Evolutionary conservation across 2,888 invertebrate genomes (phyloP), one percentile per base, ranked within the genome.

Genomic region (Apotomis turbidana): DNA sequence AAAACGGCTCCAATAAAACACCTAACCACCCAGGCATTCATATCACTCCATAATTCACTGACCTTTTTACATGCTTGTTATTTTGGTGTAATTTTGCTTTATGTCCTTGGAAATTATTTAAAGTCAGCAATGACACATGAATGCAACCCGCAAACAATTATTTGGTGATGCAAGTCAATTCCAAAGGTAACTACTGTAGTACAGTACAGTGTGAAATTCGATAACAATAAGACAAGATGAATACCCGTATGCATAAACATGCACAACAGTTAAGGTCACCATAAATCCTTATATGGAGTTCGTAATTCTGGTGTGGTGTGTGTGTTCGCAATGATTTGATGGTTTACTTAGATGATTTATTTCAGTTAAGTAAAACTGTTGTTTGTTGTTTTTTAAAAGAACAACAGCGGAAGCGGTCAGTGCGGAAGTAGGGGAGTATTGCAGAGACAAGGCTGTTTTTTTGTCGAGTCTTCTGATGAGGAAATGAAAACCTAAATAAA

Each of bases 401-500:
- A 8, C 55, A 38, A 36, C 10, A 63, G 57, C 72, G 72, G 72
- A 72, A 72, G 68, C 12, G 15, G 51, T 8, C 27, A 51, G 13
- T 54, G 67, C 72, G 72, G 72, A 72, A 72, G 63, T 52, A n/a
- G 1, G 57, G n/a, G 44, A 71, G 55, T 51, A 55, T 57, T 71
- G 41, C 36, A n/a, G 58, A 57, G 36, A 38, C 72, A 68, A 72
- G 68, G 72, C 63, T 68, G 58, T 58, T 38, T 72, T 72, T 72
- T 72, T 72, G 72, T 62, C 62, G 44, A 51, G 36, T 68, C 68
- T 72, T 55, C 67, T 72, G 15, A 72, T 13, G 27, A 68, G 72
- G 72, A 72, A 72, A 72, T n/a, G 27, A 68, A 27, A 68, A 38
- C 70, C 58, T 67, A 63, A 63, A 68, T 41, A 63, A 63, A 62